These are phyloP conservation scores for Nothocercus julius DNA, from an alignment of 2,113 vertebrate species.

Conservation along the genomic window DNA sequence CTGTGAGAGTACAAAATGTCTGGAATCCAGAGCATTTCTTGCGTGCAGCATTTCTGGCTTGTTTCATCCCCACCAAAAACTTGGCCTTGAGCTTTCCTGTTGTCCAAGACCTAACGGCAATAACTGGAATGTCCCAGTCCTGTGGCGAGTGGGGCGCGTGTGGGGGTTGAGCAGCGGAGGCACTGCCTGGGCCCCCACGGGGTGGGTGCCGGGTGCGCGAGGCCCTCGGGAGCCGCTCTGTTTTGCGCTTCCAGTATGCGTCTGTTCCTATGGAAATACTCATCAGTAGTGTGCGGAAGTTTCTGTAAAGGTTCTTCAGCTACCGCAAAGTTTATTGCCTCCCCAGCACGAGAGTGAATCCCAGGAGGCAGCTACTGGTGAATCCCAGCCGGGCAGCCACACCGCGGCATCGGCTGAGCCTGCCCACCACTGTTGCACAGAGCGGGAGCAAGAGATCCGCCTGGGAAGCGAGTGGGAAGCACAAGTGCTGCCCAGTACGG, in stretches of 20 bases:
- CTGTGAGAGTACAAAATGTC: background rate
- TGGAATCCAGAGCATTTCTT: background rate
- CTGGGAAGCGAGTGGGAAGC: background rate
- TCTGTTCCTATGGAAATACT: background rate
- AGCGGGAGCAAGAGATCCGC: background rate
- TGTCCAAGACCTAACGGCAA: background rate
- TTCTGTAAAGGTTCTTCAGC: background rate
- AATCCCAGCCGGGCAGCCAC: background rate
- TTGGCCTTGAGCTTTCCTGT: background rate
- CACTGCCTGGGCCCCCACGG: too few species aligned
- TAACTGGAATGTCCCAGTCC: background rate
- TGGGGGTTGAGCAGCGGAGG: background rate
- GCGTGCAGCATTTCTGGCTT: background rate
- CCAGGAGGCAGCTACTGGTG: background rate
- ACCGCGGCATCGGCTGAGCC: background rate
- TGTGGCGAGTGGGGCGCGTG: fast-evolving
- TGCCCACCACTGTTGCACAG: background rate
- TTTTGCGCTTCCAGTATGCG: background rate
- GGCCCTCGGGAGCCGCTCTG: fast-evolving
- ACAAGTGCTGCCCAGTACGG: background rate
- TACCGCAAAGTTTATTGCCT: background rate
- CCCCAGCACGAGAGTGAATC: fast-evolving
- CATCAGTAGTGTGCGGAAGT: background rate
- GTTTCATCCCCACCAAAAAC: background rate
- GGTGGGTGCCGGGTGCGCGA: background rate